These are phyloP conservation scores for Sinocyclocheilus maitianheensis DNA, from an alignment of 2,113 vertebrate species.

Conservation along the genomic window DNA sequence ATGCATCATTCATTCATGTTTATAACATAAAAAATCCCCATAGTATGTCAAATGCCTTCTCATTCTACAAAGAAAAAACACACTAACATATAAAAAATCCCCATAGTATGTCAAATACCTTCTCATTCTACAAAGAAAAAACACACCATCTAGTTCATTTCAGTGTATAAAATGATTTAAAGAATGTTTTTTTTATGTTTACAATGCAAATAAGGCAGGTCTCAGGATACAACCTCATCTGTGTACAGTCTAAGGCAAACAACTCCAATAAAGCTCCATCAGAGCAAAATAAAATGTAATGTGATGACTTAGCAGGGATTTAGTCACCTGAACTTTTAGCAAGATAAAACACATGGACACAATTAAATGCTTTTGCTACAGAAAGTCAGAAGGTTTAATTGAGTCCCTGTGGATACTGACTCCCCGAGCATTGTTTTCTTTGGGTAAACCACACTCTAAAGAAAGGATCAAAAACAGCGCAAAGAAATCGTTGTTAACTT, in stretches of 20 bases:
- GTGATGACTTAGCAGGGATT: conserved; percentile 21
- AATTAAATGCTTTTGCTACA: conserved; percentile 37
- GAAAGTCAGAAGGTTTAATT: conserved; percentile 47
- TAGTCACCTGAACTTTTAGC: conserved; percentile 22
- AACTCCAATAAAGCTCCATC: background rate
- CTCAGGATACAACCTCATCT: background rate
- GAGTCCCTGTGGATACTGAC: conserved; percentile 41
- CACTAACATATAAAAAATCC: too few species aligned
- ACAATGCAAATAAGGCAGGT: conserved; percentile 1
- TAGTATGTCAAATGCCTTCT: too few species aligned
- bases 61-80: too few species aligned
- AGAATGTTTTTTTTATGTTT: background rate
- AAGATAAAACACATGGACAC: conserved; percentile 41
- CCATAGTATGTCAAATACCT: too few species aligned
- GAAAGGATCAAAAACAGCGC: background rate
- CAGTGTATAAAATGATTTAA: background rate
- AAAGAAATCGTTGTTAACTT: background rate
- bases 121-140: too few species aligned
- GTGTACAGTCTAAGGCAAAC: background rate
- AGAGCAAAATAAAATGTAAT: conserved; percentile 13
- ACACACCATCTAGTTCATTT: background rate
- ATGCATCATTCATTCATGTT: too few species aligned
- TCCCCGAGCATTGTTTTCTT: conserved; percentile 36
- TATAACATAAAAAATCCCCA: too few species aligned
- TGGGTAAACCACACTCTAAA: conserved; percentile 35